Evolutionary conservation across 2,888 invertebrate genomes (phyloP).

Genomic region (Pristionchus japonicus): DNA sequence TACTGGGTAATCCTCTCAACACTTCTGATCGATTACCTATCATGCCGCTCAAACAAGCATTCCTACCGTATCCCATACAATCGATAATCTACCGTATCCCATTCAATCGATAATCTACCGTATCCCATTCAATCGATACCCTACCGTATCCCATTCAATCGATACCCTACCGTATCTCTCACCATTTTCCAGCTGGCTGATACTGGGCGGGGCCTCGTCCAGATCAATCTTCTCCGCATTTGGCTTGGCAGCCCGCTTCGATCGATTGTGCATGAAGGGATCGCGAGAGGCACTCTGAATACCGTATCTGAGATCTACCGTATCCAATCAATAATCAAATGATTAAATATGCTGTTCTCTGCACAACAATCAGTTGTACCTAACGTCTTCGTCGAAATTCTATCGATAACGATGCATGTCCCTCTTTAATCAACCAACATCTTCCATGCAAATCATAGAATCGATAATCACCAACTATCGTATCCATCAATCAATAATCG

Average conservation of each 20-base stretch:
- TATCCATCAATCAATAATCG: background rate
- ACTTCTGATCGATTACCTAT: too few relatives aligned
- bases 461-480: background rate
- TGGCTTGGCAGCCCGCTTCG: background rate
- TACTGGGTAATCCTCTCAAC: too few relatives aligned
- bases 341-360: too few relatives aligned
- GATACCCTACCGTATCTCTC: background rate
- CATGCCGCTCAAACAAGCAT: too few relatives aligned
- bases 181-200: background rate
- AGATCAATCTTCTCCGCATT: too few relatives aligned
- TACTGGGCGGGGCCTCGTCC: background rate
- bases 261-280: conserved; percentile 29
- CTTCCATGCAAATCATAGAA: background rate
- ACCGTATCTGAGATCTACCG: background rate
- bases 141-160: too few relatives aligned
- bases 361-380: background rate
- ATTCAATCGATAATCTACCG: too few relatives aligned
- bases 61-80: too few relatives aligned
- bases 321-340: background rate
- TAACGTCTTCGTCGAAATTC: too few relatives aligned
- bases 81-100: too few relatives aligned
- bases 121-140: too few relatives aligned
- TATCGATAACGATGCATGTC: background rate
- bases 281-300: background rate
- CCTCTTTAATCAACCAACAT: background rate